Percentiles rank a stretch among this genome's conserved stretches.
Evolutionary conservation across 2,888 invertebrate genomes (phyloP).

Genomic region (Onchidella celtica): DNA sequence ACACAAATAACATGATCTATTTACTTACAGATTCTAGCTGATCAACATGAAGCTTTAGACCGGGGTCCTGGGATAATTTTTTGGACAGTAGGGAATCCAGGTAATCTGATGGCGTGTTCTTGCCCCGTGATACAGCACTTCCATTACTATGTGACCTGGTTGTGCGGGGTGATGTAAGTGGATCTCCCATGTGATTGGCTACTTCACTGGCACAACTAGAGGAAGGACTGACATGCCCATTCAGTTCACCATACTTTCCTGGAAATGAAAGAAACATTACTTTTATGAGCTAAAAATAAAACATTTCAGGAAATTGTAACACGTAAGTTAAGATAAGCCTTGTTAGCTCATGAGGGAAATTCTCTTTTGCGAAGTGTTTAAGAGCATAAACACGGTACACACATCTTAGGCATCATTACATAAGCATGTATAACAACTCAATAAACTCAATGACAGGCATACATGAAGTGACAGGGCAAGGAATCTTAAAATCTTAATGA

Average conservation of each 20-base stretch:
- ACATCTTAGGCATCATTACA: too few species aligned
- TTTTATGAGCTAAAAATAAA: not conserved
- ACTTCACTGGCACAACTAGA: conserved; percentile 51
- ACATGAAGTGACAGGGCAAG: too few species aligned
- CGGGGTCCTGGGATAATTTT: conserved; percentile 70
- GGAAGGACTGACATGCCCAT: conserved; percentile 48
- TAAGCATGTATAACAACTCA: too few species aligned
- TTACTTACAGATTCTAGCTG: conserved; percentile 67
- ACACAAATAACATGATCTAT: too few species aligned
- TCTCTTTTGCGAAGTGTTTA: too few species aligned
- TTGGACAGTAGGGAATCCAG: conserved; percentile 58
- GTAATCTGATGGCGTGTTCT: conserved; percentile 46
- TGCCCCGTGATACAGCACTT: not conserved
- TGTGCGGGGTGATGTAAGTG: not conserved
- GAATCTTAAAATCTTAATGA: too few species aligned
- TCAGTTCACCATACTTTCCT: conserved; percentile 32
- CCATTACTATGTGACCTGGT: conserved; percentile 7
- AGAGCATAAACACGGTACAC: too few species aligned
- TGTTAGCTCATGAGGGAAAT: too few species aligned
- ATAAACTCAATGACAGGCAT: too few species aligned
- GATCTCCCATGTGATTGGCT: conserved; percentile 43
- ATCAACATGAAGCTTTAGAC: conserved; percentile 67
- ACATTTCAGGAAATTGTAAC: too few species aligned
- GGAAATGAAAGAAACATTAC: not conserved
- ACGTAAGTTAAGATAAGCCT: too few species aligned